These are phyloP conservation scores for Plodia interpunctella DNA, from an alignment of 1,140 invertebrate species.

Conservation along the genomic window DNA sequence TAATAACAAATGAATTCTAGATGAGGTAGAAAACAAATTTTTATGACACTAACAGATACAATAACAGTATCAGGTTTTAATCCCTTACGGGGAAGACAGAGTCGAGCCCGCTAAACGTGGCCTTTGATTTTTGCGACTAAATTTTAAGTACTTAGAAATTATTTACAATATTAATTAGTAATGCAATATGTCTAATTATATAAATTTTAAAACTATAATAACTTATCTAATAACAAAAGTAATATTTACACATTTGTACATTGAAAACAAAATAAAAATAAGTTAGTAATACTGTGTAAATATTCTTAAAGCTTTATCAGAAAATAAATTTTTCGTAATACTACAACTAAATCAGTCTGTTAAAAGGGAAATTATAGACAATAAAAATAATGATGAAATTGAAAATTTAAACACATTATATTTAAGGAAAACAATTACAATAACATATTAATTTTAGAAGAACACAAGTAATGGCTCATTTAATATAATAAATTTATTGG, in stretches of 20 bases:
- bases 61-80: too few relatives aligned
- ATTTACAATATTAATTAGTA: slow-evolving; percentile 14
- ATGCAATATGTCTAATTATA: not conserved
- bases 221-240: slow-evolving; percentile 43
- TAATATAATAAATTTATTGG: too few relatives aligned
- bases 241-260: slow-evolving; percentile 68
- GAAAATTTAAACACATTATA: not conserved
- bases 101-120: too few relatives aligned
- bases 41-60: slow-evolving; percentile 12
- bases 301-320: slow-evolving; percentile 68
- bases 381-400: not conserved
- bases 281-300: slow-evolving; percentile 68
- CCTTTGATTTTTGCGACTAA: too few relatives aligned
- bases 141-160: slow-evolving; percentile 18
- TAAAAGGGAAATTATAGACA: slow-evolving; percentile 5
- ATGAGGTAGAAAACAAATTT: slow-evolving; percentile 44
- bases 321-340: slow-evolving; percentile 28
- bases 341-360: slow-evolving; percentile 37
- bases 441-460: not conserved
- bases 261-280: slow-evolving; percentile 53
- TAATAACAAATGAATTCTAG: slow-evolving; percentile 15
- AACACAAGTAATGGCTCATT: too few relatives aligned
- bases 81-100: too few relatives aligned
- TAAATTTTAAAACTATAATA: slow-evolving; percentile 11
- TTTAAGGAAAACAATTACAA: not conserved